A percentile compares a stretch with the other conserved stretches of the same genome.
These are phyloP conservation scores for Myotis brandtii DNA, from an alignment of 2,113 vertebrate genomes.

Conservation along the genomic window DNA sequence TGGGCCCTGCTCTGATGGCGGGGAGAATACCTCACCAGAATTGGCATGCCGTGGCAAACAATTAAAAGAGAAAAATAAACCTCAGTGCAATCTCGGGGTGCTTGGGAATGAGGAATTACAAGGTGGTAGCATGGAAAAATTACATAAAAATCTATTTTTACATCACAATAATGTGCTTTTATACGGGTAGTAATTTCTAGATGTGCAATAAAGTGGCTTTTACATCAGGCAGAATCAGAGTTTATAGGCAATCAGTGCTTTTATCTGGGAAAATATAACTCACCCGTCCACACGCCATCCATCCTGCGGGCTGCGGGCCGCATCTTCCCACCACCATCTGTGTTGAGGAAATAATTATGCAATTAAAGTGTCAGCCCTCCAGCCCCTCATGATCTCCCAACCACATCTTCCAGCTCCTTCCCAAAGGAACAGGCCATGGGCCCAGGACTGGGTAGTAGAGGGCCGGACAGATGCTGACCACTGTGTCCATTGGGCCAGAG, in stretches of 20 bases:
- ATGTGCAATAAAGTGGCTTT: conserved; percentile 82
- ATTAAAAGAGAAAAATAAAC: conserved; percentile 83
- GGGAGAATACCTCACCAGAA: conserved; percentile 69
- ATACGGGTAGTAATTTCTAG: conserved; percentile 81
- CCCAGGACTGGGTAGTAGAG: not conserved
- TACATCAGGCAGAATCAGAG: conserved; percentile 82
- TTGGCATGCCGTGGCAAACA: conserved; percentile 74
- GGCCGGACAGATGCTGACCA: not conserved
- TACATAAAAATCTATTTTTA: conserved; percentile 85
- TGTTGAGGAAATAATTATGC: conserved; percentile 64
- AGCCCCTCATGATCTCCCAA: not conserved
- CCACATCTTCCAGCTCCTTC: conserved; percentile 21
- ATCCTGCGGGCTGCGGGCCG: conserved; percentile 66
- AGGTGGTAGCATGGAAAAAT: conserved; percentile 80
- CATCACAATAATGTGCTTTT: conserved; percentile 83
- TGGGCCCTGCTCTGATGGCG: conserved; percentile 17
- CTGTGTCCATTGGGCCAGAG: not conserved
- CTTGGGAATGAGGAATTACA: conserved; percentile 80
- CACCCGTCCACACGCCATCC: conserved; percentile 49
- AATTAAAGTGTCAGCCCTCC: conserved; percentile 58
- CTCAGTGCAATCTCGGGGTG: conserved; percentile 70
- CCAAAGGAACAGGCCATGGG: not conserved
- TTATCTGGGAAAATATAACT: conserved; percentile 81
- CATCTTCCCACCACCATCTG: conserved; percentile 42
- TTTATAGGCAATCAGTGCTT: conserved; percentile 81